A percentile compares a stretch with the other conserved stretches of the same genome.
Conservation (phyloP, 1,140 invertebrate species). For the Dendroctonus ponderosae region DNA sequence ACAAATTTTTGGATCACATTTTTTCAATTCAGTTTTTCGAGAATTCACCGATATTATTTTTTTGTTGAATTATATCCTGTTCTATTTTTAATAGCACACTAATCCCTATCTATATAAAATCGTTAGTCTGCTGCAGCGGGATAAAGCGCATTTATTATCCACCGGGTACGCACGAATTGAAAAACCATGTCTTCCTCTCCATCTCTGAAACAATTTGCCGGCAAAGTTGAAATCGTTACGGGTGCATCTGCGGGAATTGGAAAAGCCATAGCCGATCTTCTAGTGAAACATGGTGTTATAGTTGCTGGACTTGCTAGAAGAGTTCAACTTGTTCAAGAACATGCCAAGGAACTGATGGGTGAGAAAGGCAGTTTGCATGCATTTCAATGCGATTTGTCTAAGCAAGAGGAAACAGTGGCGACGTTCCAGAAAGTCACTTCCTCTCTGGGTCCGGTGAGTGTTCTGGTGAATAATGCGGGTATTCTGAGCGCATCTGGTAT, state of each 20-base stretch:
- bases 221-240: conserved; percentile 18
- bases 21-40: too few species aligned
- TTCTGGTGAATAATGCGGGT: conserved; percentile 77
- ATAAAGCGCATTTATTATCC: too few species aligned
- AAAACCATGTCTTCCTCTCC: conserved; percentile 3
- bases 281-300: conserved; percentile 14
- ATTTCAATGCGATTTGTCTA: conserved; percentile 46
- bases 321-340: conserved; percentile 25
- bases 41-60: too few species aligned
- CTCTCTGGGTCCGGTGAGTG: conserved; percentile 62
- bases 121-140: too few species aligned
- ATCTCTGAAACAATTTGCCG: conserved; percentile 1
- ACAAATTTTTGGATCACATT: too few species aligned
- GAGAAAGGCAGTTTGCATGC: conserved; percentile 30
- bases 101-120: too few species aligned
- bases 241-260: conserved; percentile 22
- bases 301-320: conserved; percentile 37
- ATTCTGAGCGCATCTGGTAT: conserved; percentile 17
- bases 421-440: conserved; percentile 64
- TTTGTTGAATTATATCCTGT: too few species aligned
- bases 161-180: too few species aligned
- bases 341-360: conserved; percentile 8
- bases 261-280: conserved; percentile 5
- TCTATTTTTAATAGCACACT: too few species aligned
- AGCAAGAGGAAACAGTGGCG: conserved; percentile 60